Evolutionary conservation across 1,140 invertebrate genomes (phyloP).

Genomic region (Procambarus clarkii): DNA sequence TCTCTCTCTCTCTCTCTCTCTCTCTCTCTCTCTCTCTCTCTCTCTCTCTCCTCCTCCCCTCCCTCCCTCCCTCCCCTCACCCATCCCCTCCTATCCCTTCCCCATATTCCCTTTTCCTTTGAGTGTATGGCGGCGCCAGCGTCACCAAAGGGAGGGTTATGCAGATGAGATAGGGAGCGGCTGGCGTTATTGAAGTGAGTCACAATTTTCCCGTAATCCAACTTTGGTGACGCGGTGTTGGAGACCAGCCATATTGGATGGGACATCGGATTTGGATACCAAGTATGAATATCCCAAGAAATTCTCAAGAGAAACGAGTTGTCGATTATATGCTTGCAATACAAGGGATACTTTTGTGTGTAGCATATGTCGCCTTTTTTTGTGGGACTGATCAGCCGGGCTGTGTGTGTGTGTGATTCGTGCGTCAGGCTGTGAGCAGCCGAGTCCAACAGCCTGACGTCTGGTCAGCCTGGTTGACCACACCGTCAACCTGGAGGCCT

Average conservation of each 20-base stretch:
- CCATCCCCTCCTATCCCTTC: not conserved
- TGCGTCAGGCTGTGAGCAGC: no score
- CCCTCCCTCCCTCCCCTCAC: not conserved
- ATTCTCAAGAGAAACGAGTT: not conserved
- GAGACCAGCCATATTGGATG: not conserved
- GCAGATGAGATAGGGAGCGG: not conserved
- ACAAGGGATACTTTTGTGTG: not conserved
- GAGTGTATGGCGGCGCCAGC: not conserved
- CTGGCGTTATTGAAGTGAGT: not conserved
- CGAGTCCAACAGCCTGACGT: no score
- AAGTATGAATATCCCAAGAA: not conserved
- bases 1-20: not conserved
- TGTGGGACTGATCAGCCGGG: no score
- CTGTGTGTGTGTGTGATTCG: not conserved
- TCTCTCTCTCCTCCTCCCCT: not conserved
- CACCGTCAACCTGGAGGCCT: no score
- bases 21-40: not conserved
- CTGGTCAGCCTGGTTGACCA: no score
- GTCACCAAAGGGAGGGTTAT: not conserved
- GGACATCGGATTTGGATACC: not conserved
- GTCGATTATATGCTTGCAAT: no score
- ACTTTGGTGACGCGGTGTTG: not conserved
- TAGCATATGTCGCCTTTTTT: not conserved
- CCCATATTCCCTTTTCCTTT: not conserved
- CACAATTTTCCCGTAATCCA: not conserved